Conservation (phyloP, 2,888 invertebrate species). For the Acanthosepion lycidas region DNA sequence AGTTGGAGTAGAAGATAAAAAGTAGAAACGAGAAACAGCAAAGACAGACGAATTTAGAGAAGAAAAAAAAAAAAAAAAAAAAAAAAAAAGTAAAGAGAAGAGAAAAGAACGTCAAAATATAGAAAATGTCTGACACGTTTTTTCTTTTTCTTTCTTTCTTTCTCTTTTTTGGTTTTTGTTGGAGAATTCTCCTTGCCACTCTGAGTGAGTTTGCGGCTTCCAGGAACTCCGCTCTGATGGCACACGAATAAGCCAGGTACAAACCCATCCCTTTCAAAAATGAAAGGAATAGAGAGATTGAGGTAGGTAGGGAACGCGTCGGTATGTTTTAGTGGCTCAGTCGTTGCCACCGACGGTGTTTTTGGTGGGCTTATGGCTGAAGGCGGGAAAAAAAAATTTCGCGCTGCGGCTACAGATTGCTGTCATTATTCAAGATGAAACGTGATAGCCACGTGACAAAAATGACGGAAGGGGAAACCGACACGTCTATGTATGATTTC, state of each 20-base stretch:
- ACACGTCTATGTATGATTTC: neutral
- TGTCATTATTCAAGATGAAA: neutral
- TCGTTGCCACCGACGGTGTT: conserved; percentile 1
- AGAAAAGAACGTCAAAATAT: neutral
- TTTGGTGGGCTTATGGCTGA: neutral
- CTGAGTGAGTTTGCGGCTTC: neutral
- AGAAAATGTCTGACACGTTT: neutral
- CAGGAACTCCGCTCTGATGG: neutral
- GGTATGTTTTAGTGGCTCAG: neutral
- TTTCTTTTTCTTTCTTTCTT: no score
- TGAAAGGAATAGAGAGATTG: neutral
- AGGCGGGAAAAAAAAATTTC: neutral
- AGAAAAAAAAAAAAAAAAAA: no score
- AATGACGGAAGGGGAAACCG: neutral
- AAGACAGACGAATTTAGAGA: neutral
- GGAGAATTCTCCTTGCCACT: neutral
- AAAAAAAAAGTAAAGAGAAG: neutral
- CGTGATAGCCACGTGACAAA: conserved; percentile 4
- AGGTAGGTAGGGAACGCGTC: neutral
- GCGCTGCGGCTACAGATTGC: neutral
- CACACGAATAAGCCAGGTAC: neutral
- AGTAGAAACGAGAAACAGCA: no score
- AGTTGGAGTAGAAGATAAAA: neutral
- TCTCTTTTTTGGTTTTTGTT: neutral
- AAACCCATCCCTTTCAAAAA: neutral